These are phyloP conservation scores for Cyphomyrus plagiostoma DNA, from an alignment of 2,113 vertebrate genomes.

Conservation along the genomic window DNA sequence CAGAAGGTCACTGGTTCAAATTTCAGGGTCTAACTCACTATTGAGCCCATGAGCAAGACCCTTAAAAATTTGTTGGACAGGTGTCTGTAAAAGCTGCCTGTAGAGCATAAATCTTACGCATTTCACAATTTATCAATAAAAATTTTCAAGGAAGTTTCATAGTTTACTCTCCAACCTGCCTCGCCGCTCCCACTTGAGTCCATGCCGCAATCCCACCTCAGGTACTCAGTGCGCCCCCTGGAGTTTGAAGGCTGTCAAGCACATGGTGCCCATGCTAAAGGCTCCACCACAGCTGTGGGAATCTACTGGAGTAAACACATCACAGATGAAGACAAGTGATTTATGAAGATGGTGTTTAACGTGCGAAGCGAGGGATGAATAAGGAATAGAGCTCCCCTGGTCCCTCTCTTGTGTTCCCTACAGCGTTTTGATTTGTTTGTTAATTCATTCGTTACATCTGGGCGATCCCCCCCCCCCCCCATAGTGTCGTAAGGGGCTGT, in stretches of 20 bases:
- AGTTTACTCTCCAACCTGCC: neutral
- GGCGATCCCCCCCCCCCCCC: constrained; percentile 38
- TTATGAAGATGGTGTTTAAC: constrained; percentile 44
- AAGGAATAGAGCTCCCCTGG: constrained; percentile 43
- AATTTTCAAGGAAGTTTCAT: no score
- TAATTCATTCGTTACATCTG: constrained; percentile 47
- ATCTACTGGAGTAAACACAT: neutral
- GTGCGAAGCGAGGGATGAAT: constrained; percentile 43
- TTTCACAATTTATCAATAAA: no score
- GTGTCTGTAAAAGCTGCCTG: neutral
- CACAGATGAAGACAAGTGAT: constrained; percentile 22
- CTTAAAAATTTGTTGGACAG: neutral
- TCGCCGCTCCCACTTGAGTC: neutral
- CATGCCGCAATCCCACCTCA: neutral
- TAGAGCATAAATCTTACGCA: neutral
- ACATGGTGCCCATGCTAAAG: neutral
- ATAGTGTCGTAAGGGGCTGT: constrained; percentile 51
- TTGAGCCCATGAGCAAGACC: neutral
- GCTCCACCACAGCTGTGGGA: neutral
- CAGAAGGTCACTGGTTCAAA: neutral
- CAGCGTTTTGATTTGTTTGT: constrained; percentile 62
- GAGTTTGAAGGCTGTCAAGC: neutral
- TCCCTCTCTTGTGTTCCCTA: constrained; percentile 40
- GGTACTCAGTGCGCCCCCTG: neutral
- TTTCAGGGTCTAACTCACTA: no score